phyloP scores from a whole-genome alignment of 2,888 invertebrate genomes.

The Drosophila formosana region DNA sequence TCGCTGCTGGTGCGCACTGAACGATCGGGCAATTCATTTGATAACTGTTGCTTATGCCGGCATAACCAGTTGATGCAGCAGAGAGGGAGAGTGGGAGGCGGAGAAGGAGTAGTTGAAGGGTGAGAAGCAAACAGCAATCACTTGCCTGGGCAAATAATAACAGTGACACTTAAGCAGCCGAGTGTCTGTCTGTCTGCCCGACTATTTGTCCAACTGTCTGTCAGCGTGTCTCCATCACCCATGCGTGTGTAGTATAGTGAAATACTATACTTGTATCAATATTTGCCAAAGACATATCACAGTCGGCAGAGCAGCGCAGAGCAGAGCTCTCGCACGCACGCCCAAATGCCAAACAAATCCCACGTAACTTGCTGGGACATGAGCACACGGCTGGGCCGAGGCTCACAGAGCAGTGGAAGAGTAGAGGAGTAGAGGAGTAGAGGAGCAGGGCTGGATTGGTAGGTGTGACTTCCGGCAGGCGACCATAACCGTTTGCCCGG shows the following conservation, averaged over 20 bases:
- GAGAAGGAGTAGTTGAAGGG: not conserved
- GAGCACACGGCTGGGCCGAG: slow-evolving; percentile 8
- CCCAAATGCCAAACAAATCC: slow-evolving; percentile 52
- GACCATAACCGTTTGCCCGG: slow-evolving; percentile 25
- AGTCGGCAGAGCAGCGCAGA: slow-evolving; percentile 11
- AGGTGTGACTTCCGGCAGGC: slow-evolving; percentile 34
- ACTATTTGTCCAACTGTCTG: not conserved
- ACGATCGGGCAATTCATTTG: slow-evolving; percentile 36
- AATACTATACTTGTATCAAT: slow-evolving; percentile 62
- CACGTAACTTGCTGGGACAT: slow-evolving; percentile 34
- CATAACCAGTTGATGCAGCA: not conserved
- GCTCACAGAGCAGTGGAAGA: not conserved
- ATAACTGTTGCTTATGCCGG: slow-evolving; percentile 45
- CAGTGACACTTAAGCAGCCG: slow-evolving; percentile 65
- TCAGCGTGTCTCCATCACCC: slow-evolving; percentile 9
- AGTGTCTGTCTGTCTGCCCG: not conserved
- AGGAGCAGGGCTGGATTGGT: not conserved
- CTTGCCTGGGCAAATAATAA: slow-evolving; percentile 71
- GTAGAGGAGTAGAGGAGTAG: not conserved
- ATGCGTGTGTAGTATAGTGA: slow-evolving; percentile 17
- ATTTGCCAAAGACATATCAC: slow-evolving; percentile 70
- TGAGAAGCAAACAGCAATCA: slow-evolving; percentile 65
- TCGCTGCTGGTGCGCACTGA: slow-evolving; percentile 14
- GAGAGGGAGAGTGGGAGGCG: not conserved
- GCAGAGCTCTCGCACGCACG: slow-evolving; percentile 55